Conservation (phyloP, 1,140 invertebrate species). For the Pectinophora gossypiella region DNA sequence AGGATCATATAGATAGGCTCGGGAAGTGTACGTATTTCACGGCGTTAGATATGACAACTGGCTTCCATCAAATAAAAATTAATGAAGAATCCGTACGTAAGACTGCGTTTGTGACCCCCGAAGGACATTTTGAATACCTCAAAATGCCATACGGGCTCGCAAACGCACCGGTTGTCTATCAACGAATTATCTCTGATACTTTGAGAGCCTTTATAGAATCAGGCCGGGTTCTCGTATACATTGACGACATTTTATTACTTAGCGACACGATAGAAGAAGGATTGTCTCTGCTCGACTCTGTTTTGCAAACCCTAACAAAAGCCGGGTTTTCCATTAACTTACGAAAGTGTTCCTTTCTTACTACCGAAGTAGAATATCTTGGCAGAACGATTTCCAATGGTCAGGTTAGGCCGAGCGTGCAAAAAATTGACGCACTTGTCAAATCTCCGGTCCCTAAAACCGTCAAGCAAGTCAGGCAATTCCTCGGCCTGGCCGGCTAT, state of each 20-base stretch:
- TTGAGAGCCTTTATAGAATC: constrained; percentile 47
- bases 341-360: constrained; percentile 3
- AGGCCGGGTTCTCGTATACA: constrained; percentile 12
- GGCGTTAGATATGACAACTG: not conserved
- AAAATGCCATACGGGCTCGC: not conserved
- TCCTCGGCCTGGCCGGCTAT: too few species aligned
- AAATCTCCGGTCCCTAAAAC: constrained; percentile 29
- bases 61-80: not conserved
- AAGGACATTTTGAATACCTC: not conserved
- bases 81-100: not conserved
- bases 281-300: not conserved
- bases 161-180: not conserved
- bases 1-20: not conserved
- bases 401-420: too few species aligned
- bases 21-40: not conserved
- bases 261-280: not conserved
- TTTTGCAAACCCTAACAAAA: too few species aligned
- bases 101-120: not conserved
- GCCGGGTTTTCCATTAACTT: too few species aligned
- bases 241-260: constrained; percentile 4
- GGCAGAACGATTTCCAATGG: constrained; percentile 4
- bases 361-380: constrained; percentile 3
- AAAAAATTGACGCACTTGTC: too few species aligned
- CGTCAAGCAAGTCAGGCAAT: constrained; percentile 27
- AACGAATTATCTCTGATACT: not conserved